These are phyloP conservation scores for Neodiprion pinetum DNA, from an alignment of 1,140 invertebrate species.

Conservation along the genomic window DNA sequence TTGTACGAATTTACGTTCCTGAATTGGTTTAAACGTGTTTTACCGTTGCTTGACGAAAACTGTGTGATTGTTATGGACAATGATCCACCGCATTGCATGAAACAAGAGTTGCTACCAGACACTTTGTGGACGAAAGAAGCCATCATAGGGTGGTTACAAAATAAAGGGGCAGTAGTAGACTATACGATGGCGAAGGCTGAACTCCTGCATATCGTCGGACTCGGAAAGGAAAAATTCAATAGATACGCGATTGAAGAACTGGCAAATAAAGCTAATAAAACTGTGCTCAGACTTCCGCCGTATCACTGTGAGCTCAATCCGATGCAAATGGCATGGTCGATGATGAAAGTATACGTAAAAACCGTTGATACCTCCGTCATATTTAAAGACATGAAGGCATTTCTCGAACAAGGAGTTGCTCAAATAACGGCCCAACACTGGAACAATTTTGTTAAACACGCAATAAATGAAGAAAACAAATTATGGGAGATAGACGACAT, in stretches of 20 bases:
- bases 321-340: constrained; percentile 47
- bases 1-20: not conserved
- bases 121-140: not conserved
- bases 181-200: not conserved
- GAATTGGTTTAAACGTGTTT: not conserved
- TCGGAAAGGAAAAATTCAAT: not conserved
- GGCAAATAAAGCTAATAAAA: not conserved
- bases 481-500: not conserved
- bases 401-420: not conserved
- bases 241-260: not conserved
- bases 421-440: not conserved
- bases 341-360: constrained; percentile 36
- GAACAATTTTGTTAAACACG: not conserved
- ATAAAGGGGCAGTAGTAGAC: not conserved
- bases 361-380: constrained; percentile 1
- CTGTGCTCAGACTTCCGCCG: constrained; percentile 42
- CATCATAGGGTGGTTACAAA: not conserved
- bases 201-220: not conserved
- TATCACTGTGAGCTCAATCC: constrained; percentile 50
- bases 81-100: not conserved
- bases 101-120: not conserved
- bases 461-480: not conserved
- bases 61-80: not conserved
- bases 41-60: not conserved
- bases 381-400: not conserved